Evolutionary conservation across 2,797 vertebrate genomes (phyloP), one percentile per base, ranked within the genome.

Genomic region (Sciaenops ocellatus): DNA sequence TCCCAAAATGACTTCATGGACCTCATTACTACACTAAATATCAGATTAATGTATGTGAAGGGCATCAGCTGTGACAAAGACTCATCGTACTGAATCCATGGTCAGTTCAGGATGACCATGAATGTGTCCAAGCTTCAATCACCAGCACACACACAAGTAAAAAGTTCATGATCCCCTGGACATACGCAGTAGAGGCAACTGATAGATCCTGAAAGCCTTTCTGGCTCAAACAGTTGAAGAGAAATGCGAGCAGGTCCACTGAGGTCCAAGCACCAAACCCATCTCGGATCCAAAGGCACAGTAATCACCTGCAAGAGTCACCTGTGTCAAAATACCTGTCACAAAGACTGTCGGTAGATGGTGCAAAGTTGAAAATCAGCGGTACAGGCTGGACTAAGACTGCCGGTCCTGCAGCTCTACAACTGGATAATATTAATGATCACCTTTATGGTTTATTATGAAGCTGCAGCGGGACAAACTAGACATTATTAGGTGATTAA

Each of bases 291-390:
- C 2, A 34, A 20, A 34, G 10, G 17, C 3, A 2, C 10, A 57
- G 5, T 56, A 9, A 56, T 56, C 4, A 56, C 16, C 26, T 56
- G 10, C 2, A 20, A 18, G 57, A n/a, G 10, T 18, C 18, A n/a
- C 18, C 20, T n/a, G n/a, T 38, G 24, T 48, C 18, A 16, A 34
- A 55, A 48, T 22, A 15, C 24, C 1, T 28, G 26, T 65, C 62
- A 65, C 18, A 12, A 26, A 22, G 17, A 38, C 34, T 34, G 3
- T 30, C 70, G 56, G 61, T 74, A 67, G 78, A 62, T 66, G 70
- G 17, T 68, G 56, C 62, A 64, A 61, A 55, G 47, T 28, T 13
- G 18, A 22, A 22, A 50, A 47, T 70, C 30, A 51, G 34, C 16
- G 18, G 6, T 28, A 5, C 22, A n/a, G 38, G 24, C 4, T 44